Evolutionary conservation across 1,140 invertebrate genomes (phyloP), one percentile per base, ranked within the genome.

Genomic region (Sitodiplosis mosellana): DNA sequence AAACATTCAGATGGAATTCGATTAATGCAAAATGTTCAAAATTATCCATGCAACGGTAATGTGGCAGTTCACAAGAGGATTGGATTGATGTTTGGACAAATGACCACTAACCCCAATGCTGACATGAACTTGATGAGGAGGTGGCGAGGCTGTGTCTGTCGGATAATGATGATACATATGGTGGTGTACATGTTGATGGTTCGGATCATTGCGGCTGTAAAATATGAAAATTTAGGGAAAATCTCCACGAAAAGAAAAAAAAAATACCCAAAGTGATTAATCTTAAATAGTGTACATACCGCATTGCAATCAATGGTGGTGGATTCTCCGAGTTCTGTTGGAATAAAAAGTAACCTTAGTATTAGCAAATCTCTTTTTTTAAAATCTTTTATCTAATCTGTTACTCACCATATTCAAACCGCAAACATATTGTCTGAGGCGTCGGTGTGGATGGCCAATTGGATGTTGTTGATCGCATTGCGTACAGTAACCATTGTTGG

Each of bases 91-190:
- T n/a, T n/a, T n/a, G n/a, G n/a, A n/a, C 12, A 38, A 19, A 27
- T 43, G 17, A 27, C 64, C 63, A 48, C 34, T 19, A 41, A 48
- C 47, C 8, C 73, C 72, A 20, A 77, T 75, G 52, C 74, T 71
- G 47, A 76, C 58, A 56, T 76, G 74, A 45, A 73, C 54, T 69
- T 59, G 33, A 67, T 59, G 42, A 59, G 64, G 63, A 45, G 53
- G 58, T 46, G 59, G 56, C 42, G 52, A 55, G 37, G 27, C 27
- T 27, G 27, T 27, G 27, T 27, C 27, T 10, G 27, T 27, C 10
- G 65, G 63, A 57, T 76, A 72, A 59, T 76, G 75, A 58, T 80
- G 76, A 54, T 74, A 73, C 62, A 77, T 71, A 53, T 79, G 77
- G 63, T 78, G 76, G 60, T 78, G 76, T 2, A 78, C 68, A 50